phyloP scores from a whole-genome alignment of 1,140 invertebrate genomes.

The Aphis craccivora region DNA sequence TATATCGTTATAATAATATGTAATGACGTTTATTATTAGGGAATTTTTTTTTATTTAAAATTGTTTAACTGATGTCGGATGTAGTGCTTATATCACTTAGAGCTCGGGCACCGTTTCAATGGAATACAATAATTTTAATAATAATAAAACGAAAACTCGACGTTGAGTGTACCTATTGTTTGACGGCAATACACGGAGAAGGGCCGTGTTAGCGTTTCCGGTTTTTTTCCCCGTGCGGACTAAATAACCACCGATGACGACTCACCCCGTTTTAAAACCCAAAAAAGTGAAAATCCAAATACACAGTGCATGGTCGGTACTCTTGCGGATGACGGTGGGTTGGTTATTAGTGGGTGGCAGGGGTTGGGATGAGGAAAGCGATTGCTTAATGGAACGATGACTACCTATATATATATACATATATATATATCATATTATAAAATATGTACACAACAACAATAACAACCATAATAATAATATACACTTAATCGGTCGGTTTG shows the following conservation, averaged over 20 bases:
- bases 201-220: slow-evolving; percentile 49
- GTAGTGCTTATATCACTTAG: slow-evolving; percentile 15
- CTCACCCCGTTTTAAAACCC: background rate
- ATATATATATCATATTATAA: background rate
- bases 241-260: slow-evolving; percentile 25
- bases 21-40: background rate
- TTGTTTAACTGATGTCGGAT: background rate
- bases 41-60: background rate
- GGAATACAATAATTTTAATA: slow-evolving; percentile 15
- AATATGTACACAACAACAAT: background rate
- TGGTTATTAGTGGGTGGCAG: too few relatives aligned
- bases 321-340: background rate
- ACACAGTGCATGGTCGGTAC: background rate
- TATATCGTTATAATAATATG: background rate
- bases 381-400: slow-evolving; percentile 37
- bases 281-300: background rate
- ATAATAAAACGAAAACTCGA: background rate
- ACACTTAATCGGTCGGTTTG: slow-evolving; percentile 35
- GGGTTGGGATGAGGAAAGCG: background rate
- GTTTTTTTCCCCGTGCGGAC: background rate
- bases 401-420: too few relatives aligned
- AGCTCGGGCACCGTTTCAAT: slow-evolving; percentile 12
- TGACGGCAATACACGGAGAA: background rate
- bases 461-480: background rate
- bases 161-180: slow-evolving; percentile 30